Evolutionary conservation across 2,797 vertebrate species (phyloP).

Genomic region (Cottoperca gobio): DNA sequence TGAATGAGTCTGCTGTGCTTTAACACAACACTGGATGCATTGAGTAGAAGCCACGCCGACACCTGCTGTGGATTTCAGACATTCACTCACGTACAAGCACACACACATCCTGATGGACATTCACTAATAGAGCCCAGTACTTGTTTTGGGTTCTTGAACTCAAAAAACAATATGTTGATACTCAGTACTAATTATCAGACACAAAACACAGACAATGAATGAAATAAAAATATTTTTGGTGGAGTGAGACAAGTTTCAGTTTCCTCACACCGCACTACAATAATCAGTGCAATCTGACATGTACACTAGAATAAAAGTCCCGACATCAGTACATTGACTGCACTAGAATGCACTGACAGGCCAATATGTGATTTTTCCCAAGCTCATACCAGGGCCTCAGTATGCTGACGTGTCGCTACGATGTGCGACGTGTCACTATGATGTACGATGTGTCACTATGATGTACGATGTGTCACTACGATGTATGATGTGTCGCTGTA

Average conservation of each 20-base stretch:
- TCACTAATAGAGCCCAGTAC: neutral
- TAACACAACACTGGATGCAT: constrained; percentile 68
- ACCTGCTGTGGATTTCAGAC: constrained; percentile 13
- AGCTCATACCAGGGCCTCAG: neutral
- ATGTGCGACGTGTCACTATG: too few relatives aligned
- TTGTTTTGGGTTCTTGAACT: neutral
- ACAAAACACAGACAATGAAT: neutral
- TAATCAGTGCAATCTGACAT: neutral
- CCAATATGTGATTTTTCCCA: neutral
- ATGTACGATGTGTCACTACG: too few relatives aligned
- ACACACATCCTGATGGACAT: constrained; percentile 9
- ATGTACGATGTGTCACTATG: too few relatives aligned
- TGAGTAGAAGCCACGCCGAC: constrained; percentile 50
- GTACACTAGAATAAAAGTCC: neutral
- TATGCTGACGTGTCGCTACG: too few relatives aligned
- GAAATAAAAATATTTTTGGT: neutral
- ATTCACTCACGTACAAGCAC: neutral
- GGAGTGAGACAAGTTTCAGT: neutral
- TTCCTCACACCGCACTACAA: neutral
- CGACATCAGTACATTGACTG: neutral
- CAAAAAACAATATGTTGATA: neutral
- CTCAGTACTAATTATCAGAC: neutral
- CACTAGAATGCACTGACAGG: neutral
- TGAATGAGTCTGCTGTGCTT: constrained; percentile 78
- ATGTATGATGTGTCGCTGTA: too few relatives aligned